Percentiles rank a stretch among this genome's conserved stretches.
phyloP scores from a whole-genome alignment of 2,797 vertebrate species.

The Siniperca undulata region DNA sequence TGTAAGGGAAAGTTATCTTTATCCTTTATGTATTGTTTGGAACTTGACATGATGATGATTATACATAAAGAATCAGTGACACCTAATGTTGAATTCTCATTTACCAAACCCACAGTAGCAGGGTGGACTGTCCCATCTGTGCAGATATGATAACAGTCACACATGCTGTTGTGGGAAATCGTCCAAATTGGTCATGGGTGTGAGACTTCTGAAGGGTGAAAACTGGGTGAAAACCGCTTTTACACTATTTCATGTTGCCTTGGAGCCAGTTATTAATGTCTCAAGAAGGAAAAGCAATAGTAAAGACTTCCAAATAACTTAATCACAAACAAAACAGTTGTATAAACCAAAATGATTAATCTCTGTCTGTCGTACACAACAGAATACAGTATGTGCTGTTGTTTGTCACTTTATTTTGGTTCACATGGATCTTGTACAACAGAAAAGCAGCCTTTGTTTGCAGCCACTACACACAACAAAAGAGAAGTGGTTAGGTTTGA shows the following conservation, averaged over 20 bases:
- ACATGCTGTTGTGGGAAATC: conserved; percentile 55
- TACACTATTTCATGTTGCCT: conserved; percentile 15
- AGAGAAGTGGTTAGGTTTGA: conserved; percentile 57
- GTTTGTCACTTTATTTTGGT: conserved; percentile 30
- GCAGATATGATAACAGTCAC: conserved; percentile 69
- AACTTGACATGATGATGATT: not conserved
- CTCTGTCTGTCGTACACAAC: not conserved
- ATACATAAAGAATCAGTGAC: conserved; percentile 10
- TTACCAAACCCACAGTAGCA: conserved; percentile 42
- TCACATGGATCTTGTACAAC: conserved; percentile 11
- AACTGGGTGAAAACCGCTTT: conserved; percentile 44
- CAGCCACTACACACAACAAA: conserved; percentile 39
- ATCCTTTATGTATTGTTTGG: not conserved
- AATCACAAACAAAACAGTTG: conserved; percentile 7
- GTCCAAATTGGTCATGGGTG: conserved; percentile 53
- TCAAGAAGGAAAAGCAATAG: conserved; percentile 3
- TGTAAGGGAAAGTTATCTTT: not conserved
- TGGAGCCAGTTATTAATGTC: conserved; percentile 1
- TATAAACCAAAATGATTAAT: conserved; percentile 15
- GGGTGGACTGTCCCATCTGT: conserved; percentile 67
- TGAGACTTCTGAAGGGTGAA: conserved; percentile 45
- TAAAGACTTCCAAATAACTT: conserved; percentile 4
- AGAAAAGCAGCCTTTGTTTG: conserved; percentile 57
- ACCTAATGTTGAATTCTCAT: conserved; percentile 23
- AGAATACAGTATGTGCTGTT: not conserved